Evolutionary conservation across 2,888 invertebrate species (phyloP).

Genomic region (Molorchus minor): DNA sequence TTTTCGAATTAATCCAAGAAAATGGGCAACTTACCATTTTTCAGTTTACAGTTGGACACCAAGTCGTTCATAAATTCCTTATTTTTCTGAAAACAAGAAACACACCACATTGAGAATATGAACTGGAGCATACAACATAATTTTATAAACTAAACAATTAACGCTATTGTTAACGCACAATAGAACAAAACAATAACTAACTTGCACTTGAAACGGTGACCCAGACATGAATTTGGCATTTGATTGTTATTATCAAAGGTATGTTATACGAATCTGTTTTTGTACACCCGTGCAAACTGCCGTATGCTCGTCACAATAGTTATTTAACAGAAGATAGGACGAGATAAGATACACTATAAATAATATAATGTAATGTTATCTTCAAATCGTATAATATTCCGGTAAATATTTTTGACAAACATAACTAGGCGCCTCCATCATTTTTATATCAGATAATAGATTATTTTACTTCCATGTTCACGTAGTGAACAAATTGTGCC

Average conservation of each 20-base stretch:
- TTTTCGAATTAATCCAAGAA: too few species aligned
- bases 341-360: slow-evolving; percentile 12
- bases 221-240: slow-evolving; percentile 1
- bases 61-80: slow-evolving; percentile 80
- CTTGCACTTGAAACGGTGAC: slow-evolving; percentile 1
- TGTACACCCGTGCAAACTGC: neutral
- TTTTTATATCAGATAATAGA: too few species aligned
- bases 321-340: slow-evolving; percentile 3
- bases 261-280: neutral
- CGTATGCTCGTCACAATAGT: neutral
- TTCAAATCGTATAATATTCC: slow-evolving; percentile 4
- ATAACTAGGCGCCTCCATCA: too few species aligned
- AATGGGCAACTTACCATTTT: slow-evolving; percentile 76
- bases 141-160: neutral
- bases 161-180: neutral
- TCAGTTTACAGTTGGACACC: slow-evolving; percentile 71
- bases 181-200: neutral
- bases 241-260: neutral
- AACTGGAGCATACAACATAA: neutral
- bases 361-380: slow-evolving; percentile 7
- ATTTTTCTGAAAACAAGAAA: slow-evolving; percentile 73
- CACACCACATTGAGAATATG: slow-evolving; percentile 34
- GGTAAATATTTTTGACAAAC: slow-evolving; percentile 4
- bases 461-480: too few species aligned
- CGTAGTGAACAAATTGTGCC: too few species aligned